Evolutionary conservation across 2,888 invertebrate species (phyloP).

Genomic region (Mythimna pallens): DNA sequence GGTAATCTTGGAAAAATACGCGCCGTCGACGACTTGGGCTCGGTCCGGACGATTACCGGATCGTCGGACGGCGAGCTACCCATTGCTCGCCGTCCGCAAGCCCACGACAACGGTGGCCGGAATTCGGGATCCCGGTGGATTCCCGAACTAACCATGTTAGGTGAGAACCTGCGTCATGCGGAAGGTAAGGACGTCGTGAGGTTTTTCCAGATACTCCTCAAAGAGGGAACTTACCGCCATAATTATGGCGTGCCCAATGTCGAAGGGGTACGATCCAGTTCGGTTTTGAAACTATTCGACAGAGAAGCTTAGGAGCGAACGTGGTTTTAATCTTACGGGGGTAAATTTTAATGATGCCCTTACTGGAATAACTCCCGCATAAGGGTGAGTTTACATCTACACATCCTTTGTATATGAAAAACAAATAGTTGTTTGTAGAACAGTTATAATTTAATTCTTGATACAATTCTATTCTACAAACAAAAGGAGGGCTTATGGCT

Average conservation of each 20-base stretch:
- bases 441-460: constrained; percentile 14
- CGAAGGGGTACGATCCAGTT: constrained; percentile 12
- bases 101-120: too few species aligned
- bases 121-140: too few species aligned
- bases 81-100: too few species aligned
- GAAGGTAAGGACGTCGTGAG: too few species aligned
- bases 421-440: constrained; percentile 21
- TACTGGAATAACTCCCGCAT: neutral
- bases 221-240: too few species aligned
- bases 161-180: too few species aligned
- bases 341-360: constrained; percentile 49
- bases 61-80: too few species aligned
- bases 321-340: constrained; percentile 33
- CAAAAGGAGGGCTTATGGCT: constrained; percentile 7
- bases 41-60: too few species aligned
- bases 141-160: too few species aligned
- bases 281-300: constrained; percentile 31
- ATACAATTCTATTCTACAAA: constrained; percentile 9
- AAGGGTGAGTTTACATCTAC: constrained; percentile 8
- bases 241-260: neutral
- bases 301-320: constrained; percentile 9
- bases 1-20: too few species aligned
- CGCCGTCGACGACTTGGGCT: too few species aligned
- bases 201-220: too few species aligned
- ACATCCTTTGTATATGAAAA: neutral